Base-by-base conservation (phyloP, 2,113 vertebrate species). In the Gadus chalcogrammus region DNA sequence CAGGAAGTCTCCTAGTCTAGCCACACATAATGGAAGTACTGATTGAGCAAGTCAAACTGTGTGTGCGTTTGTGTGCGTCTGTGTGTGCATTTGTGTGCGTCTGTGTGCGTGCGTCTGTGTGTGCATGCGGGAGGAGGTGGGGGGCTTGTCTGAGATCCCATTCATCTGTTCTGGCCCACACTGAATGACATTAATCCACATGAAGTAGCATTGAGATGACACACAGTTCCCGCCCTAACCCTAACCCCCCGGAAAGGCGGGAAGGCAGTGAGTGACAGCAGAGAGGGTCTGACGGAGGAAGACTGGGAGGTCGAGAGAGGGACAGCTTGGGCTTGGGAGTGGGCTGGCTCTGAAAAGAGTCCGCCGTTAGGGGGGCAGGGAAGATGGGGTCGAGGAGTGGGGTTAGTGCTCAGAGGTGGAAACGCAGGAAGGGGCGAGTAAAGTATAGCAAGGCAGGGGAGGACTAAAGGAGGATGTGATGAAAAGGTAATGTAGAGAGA, bases 401-500 rank as follows among this genome's bases (percentile, higher is more conserved):
- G 68, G 71, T 76, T 48, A 35, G 31, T 77, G 73, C 82, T 80
- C 71, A 70, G 73, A 77, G 72, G 82, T 68, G 82, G 72, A 80
- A 74, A 58, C 63, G 68, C 72, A 79, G 77, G 61, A 67, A 58
- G 78, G 79, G 70, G 59, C 71, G n/a, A 38, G 75, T 2, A 81
- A 72, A 70, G 71, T 75, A 62, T 67, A 65, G 71, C n/a, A 73
- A 78, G 78, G 69, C 15, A 64, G 63, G 64, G 64, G 48, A 68
- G 53, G 72, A 78, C 79, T 68, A 82, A 81, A 81, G 69, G 48
- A 84, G 76, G 80, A 81, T 64, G 76, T 83, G 71, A 86, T 84
- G 87, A 82, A 85, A 86, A 88, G 79, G 81, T 84, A 85, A 84
- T 84, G 76, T 84, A n/a, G 16, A 63, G 60, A 74, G 72, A 74